Conservation (phyloP, 2,113 vertebrate genomes). For the Notiomystis cincta region DNA sequence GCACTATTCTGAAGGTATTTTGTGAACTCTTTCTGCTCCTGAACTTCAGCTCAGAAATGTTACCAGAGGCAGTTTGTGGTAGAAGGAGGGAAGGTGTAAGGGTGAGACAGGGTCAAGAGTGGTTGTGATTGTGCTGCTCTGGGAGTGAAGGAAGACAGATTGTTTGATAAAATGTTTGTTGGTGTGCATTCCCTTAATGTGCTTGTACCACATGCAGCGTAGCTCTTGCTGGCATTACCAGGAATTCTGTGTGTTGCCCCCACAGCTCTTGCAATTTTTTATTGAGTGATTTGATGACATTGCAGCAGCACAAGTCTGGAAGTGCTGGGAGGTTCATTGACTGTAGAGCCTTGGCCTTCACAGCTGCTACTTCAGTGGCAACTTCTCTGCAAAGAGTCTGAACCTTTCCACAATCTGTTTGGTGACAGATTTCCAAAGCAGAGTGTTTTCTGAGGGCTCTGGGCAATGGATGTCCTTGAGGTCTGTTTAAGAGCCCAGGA, state of each 20-base stretch:
- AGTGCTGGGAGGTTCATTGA: not conserved
- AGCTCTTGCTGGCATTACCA: not conserved
- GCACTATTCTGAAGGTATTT: not conserved
- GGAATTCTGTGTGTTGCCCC: not conserved
- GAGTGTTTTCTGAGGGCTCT: not conserved
- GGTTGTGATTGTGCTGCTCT: not conserved
- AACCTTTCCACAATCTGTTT: not conserved
- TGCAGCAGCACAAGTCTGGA: not conserved
- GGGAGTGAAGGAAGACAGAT: not conserved
- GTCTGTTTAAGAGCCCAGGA: not conserved
- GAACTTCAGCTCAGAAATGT: not conserved
- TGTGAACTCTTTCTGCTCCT: not conserved
- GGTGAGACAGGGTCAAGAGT: not conserved
- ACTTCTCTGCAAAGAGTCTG: not conserved
- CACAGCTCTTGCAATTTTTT: not conserved
- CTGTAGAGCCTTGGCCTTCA: not conserved
- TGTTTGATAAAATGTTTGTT: not conserved
- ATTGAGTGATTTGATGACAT: not conserved
- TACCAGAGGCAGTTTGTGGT: not conserved
- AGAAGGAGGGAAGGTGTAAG: not conserved
- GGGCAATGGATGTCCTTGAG: not conserved
- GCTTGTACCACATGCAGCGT: not conserved
- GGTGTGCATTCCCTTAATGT: not conserved
- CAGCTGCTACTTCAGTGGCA: not conserved
- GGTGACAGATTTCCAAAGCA: not conserved